These are phyloP conservation scores for Misgurnus mizolepis DNA, from an alignment of 2,113 vertebrate species.

Conservation along the genomic window DNA sequence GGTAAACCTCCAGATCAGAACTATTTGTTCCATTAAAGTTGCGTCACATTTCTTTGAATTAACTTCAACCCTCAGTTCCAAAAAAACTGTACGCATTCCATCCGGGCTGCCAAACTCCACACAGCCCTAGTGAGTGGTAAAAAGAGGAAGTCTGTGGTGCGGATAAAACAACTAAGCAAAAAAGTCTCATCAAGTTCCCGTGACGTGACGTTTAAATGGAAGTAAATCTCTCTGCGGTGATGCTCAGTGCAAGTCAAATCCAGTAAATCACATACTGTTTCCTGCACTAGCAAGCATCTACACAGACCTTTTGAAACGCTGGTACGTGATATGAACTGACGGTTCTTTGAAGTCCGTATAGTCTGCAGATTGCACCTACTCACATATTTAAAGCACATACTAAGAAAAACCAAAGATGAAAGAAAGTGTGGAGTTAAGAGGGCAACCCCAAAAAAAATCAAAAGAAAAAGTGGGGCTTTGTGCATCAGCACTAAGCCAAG, in stretches of 20 bases:
- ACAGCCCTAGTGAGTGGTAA: not conserved
- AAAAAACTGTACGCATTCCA: not conserved
- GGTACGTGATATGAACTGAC: constrained; percentile 12
- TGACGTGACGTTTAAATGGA: constrained; percentile 36
- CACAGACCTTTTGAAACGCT: not conserved
- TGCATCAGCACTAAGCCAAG: not conserved
- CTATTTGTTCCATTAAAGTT: constrained; percentile 2
- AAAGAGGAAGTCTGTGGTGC: not conserved
- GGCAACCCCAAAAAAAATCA: not conserved
- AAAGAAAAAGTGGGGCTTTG: not conserved
- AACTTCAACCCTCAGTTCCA: not conserved
- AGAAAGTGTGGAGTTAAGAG: not conserved
- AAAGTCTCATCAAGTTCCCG: not conserved
- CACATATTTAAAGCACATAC: constrained; percentile 9
- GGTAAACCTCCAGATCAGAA: not conserved
- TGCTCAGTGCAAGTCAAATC: not conserved
- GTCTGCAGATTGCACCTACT: not conserved
- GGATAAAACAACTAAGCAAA: not conserved
- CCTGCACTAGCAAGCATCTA: constrained; percentile 11
- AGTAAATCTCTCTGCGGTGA: constrained; percentile 25
- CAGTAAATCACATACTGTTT: constrained; percentile 13
- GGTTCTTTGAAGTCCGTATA: constrained; percentile 35
- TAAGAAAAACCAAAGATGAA: not conserved
- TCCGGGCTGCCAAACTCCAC: not conserved
- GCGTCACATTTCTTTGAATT: not conserved